Evolutionary conservation across 2,797 vertebrate genomes (phyloP), one percentile per base, ranked within the genome.

Genomic region (Adelosebastes latens): DNA sequence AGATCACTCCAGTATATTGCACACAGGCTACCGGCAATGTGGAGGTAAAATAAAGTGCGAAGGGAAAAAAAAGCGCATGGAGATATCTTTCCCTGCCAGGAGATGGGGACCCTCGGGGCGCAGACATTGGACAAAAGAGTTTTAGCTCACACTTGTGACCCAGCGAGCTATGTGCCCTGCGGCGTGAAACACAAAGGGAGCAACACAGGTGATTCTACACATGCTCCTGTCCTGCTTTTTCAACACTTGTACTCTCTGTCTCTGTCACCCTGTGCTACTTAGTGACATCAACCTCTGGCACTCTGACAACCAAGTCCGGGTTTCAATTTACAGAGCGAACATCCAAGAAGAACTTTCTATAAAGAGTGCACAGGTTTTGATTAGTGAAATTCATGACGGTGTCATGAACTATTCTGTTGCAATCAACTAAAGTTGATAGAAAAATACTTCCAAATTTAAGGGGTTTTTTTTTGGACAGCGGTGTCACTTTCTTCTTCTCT

Each of bases 241-340:
- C 92, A 92, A 93, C 90, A 92, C 93, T 91, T 89, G 89, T 90
- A 86, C 90, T 91, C 89, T 89, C 82, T 87, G 73, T 93, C 84
- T 92, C 85, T 90, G 89, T 93, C 92, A 92, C 72, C 84, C 69
- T 3, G 59, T 83, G 91, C 92, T 89, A 89, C 92, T 94, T 87
- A 88, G 92, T 95, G 94, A 95, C 94, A 94, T 94, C 92, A 94
- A 82, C 91, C 88, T 93, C 87, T 91, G 93, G 92, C 88, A 80
- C 84, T 60, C 73, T 89, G 93, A 95, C 94, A 95, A 88, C 85
- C 77, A 49, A 84, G 90, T 79, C 71, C 74, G 16, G 91, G 93
- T 96, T 92, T 95, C 93, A 89, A 72, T 90, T 95, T 94, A 89
- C 92, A 82, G 49, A 75, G 80, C 10, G 61, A 86, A 68, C 36